Evolutionary conservation across 2,888 invertebrate genomes (phyloP), one percentile per base, ranked within the genome.

Genomic region (Rotaria macrura): DNA sequence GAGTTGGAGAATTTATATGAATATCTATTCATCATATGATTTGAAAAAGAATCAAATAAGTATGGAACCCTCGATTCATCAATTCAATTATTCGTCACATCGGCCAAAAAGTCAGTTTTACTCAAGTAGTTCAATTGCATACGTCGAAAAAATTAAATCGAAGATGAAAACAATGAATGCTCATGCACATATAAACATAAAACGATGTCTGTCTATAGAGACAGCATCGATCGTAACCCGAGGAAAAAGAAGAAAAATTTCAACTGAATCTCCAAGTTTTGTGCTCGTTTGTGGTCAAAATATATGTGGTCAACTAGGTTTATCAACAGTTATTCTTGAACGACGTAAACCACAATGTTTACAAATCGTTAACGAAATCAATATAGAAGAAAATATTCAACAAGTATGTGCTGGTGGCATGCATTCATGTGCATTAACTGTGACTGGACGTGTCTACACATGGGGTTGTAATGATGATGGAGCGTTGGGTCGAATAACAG

Each of bases 381-480:
- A 86, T 12, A 20, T 72, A 29, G 52, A 72, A 17, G 86, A 86
- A 52, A 74, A 86, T 54, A 79, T 86, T 17, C 52, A 84, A 20
- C 83, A 85, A 40, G 90, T 92, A 10, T 90, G 89, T 87, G 96
- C 96, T 1, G 98, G 99, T 0, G 98, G 97, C 57, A 97, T 99
- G 95, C 99, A 99, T 91, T 96, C 95, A 29, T 93, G 96, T 20
- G 94, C 94, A 88, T 91, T 96, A 52, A 94, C 94, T 9, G 92
- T 93, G 55, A 93, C 93, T 79, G 96, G 96, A 85, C 86, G 94
- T 93, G 93, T 96, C 0, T 93, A 94, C 91, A 94, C 95, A 3
- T 96, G 95, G 92, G 96, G 99, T 0, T 97, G 97, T 90, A 99
- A 99, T 91, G 98, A 99, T 91, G 98, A 99, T 90, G 96, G 95